These are phyloP conservation scores for Acheta domesticus DNA, from an alignment of 2,888 invertebrate genomes.

Conservation along the genomic window DNA sequence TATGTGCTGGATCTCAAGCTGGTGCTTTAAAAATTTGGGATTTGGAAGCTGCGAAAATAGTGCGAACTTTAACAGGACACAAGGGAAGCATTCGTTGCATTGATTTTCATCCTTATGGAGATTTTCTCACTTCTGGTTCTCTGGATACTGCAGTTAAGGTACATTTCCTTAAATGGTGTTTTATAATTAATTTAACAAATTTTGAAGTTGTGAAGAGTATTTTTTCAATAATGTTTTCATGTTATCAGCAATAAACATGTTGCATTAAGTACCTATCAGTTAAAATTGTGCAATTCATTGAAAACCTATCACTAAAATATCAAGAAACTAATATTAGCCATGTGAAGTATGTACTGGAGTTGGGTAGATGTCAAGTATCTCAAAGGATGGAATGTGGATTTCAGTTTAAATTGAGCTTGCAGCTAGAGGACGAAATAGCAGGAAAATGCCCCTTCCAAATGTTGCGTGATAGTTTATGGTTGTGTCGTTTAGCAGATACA, in stretches of 20 bases:
- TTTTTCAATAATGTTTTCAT: background rate
- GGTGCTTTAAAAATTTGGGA: slow-evolving; percentile 96
- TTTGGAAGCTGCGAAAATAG: slow-evolving; percentile 86
- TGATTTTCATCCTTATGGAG: slow-evolving; percentile 95
- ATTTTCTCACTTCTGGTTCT: slow-evolving; percentile 90
- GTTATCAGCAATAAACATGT: background rate
- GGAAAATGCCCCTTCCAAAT: too few species aligned
- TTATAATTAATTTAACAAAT: slow-evolving; percentile 18
- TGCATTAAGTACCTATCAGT: too few species aligned
- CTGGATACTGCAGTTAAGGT: slow-evolving; percentile 83
- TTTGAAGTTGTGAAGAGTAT: background rate
- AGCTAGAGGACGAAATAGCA: too few species aligned
- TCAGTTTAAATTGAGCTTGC: too few species aligned
- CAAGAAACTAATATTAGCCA: too few species aligned
- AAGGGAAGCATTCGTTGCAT: slow-evolving; percentile 79
- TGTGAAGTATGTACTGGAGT: too few species aligned
- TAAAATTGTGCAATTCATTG: too few species aligned
- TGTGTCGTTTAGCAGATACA: too few species aligned
- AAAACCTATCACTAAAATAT: too few species aligned
- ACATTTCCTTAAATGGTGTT: slow-evolving; percentile 23
- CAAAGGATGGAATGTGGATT: too few species aligned
- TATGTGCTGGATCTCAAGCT: slow-evolving; percentile 90
- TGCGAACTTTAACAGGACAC: slow-evolving; percentile 87
- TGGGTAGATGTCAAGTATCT: too few species aligned
- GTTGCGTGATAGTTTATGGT: too few species aligned